These are phyloP conservation scores for Microtus montanus DNA, from an alignment of 2,113 vertebrate species.

Conservation along the genomic window DNA sequence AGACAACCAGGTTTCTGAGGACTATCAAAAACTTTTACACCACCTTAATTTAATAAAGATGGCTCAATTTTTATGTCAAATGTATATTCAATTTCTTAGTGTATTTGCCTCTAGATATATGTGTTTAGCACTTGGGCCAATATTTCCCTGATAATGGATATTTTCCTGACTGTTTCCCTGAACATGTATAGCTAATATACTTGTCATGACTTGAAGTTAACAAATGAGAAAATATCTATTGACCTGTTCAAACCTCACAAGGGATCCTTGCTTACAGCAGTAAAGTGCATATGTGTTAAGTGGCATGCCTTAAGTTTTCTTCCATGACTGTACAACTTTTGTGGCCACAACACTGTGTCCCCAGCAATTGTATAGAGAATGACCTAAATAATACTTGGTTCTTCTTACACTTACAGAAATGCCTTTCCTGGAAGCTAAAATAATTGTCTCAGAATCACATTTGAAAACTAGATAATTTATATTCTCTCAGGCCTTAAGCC, in stretches of 20 bases:
- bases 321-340: slow-evolving; percentile 64
- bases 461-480: not conserved
- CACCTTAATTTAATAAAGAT: not conserved
- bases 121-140: not conserved
- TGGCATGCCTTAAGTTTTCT: slow-evolving; percentile 48
- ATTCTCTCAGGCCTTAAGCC: not conserved
- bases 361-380: slow-evolving; percentile 64
- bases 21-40: not conserved
- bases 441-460: not conserved
- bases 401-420: slow-evolving; percentile 7
- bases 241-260: slow-evolving; percentile 74
- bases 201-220: not conserved
- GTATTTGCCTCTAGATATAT: not conserved
- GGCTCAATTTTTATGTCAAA: not conserved
- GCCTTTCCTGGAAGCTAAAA: not conserved
- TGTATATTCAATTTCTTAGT: not conserved
- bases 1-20: not conserved
- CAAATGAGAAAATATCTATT: slow-evolving; percentile 71
- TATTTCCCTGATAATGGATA: not conserved
- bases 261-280: slow-evolving; percentile 81
- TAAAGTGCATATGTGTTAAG: slow-evolving; percentile 82
- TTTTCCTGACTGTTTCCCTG: too few relatives aligned
- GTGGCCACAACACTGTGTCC: slow-evolving; percentile 68
- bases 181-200: not conserved
- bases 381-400: slow-evolving; percentile 51